Evolutionary conservation across 2,888 invertebrate genomes (phyloP), one percentile per base, ranked within the genome.

Genomic region (Pandemis heparana): DNA sequence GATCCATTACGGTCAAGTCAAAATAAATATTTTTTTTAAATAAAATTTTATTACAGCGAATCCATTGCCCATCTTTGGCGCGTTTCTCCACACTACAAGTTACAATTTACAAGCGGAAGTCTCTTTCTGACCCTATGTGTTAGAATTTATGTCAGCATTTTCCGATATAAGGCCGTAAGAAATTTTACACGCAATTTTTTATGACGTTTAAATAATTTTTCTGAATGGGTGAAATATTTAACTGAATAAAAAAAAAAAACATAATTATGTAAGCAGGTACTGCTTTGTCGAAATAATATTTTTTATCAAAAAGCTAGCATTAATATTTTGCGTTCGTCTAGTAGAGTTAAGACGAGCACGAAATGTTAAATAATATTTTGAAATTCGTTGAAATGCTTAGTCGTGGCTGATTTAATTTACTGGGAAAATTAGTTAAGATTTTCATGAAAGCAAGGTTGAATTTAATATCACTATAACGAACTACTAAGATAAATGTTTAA

Each of bases 311-410:
- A 53, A 65, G 23, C 65, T 67, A 43, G n/a, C 32, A 63, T 59
- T 23, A 69, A 72, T 72, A 62, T 56, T 63, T 68, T 63, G 62
- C 18, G 46, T 38, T 67, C 62, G 8, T 46, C 51, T 65, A 16
- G 14, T 16, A 46, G 14, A 69, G 46, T 38, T 43, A 51, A 69
- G 68, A 69, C 46, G 72, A 68, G 63, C 63, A 59, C 41, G 63
- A 43, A 59, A 56, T 73, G 63, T 68, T 73, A 63, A 68, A 59
- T 73, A 73, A 73, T 68, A n/a, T n/a, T n/a, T n/a, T n/a, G n/a
- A 68, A 72, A 72, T 72, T 63, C 23, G 46, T 48, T 23, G 48
- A 56, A 18, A 53, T 46, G 63, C 63, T 63, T 67, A 67, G 41
- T 46, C 41, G 59, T 39, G 59, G 68, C 63, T 68, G 73, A 68